Base-by-base conservation (phyloP, 2,888 invertebrate species). In the Brachyopa scutellaris region DNA sequence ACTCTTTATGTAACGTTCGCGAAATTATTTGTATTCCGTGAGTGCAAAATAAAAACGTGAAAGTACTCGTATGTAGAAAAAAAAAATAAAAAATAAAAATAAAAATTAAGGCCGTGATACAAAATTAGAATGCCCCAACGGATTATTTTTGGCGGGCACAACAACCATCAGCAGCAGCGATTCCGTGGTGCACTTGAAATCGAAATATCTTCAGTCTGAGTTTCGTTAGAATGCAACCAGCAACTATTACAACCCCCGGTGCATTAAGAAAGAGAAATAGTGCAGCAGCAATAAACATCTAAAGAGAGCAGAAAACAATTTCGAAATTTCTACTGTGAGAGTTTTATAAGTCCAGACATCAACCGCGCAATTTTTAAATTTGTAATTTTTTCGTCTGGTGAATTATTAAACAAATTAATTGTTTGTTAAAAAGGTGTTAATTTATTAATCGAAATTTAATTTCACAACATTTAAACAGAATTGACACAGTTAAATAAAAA, bases 91-190 rank as follows among this genome's bases (percentile, higher is more conserved):
- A 26, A 29, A 42, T 29, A 29, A 40, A 67, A 31, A 17, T 26
- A 40, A 36, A 26, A 5, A n/a, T 33, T 79, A 42, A 84, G 85
- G 76, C 84, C 84, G 69, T 84, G 82, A 83, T 82, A 70, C 77
- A 82, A 82, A 82, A 72, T 77, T 82, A 82, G 82, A 82, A 82
- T 82, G 82, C 72, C 82, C 70, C 64, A 69, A 66, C 69, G 70
- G 62, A 80, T 84, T 84, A 82, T 84, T 77, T 82, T 80, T 80
- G 76, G 85, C 74, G 82, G 77, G 82, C 66, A 72, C 57, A 72
- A 77, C 61, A 77, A 72, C 8, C 26, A 38, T 21, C 57, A 47
- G 53, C 40, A 33, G 47, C 61, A 74, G 69, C 57, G 57, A 23
- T 51, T 64, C 21, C 15, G 47, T 26, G 45, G 76, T 61, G 77